These are phyloP conservation scores for Zoroaster sp. DNA, from an alignment of 53 echinoderm and acorn worm species.

Conservation along the genomic window DNA sequence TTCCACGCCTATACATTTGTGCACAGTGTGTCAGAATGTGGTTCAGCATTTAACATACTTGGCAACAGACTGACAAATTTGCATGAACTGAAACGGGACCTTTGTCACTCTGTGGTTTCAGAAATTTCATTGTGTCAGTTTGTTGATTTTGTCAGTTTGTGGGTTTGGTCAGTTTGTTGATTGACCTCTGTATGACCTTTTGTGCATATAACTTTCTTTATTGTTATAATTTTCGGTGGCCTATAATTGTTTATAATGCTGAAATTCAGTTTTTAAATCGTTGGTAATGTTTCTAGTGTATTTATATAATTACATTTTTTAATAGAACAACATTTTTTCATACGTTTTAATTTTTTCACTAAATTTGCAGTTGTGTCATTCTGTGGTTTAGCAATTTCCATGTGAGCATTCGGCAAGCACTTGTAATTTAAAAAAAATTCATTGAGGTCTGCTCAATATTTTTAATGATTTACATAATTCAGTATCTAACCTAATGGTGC, in stretches of 20 bases:
- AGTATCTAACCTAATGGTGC: background rate
- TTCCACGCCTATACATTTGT: background rate
- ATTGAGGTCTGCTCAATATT: background rate
- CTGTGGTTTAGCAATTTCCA: background rate
- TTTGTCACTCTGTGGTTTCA: slow-evolving; percentile 7
- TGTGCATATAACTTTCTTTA: background rate
- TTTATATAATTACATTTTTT: background rate
- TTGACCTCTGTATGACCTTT: background rate
- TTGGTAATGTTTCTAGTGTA: background rate
- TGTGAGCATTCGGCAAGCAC: background rate
- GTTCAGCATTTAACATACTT: background rate
- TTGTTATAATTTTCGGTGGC: background rate
- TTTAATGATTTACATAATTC: background rate
- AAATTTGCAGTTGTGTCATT: background rate
- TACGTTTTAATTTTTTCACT: background rate
- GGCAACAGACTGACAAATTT: background rate
- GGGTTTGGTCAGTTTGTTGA: background rate
- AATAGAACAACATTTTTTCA: background rate
- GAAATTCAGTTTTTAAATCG: background rate
- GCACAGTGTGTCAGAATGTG: background rate
- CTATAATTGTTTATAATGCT: background rate
- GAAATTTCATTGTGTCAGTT: slow-evolving; percentile 1
- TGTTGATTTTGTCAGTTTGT: slow-evolving; percentile 20
- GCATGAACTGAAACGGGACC: background rate
- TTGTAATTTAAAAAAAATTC: background rate